Evolutionary conservation across 2,888 invertebrate genomes (phyloP), one percentile per base, ranked within the genome.

Genomic region (Sialis fuliginosa): DNA sequence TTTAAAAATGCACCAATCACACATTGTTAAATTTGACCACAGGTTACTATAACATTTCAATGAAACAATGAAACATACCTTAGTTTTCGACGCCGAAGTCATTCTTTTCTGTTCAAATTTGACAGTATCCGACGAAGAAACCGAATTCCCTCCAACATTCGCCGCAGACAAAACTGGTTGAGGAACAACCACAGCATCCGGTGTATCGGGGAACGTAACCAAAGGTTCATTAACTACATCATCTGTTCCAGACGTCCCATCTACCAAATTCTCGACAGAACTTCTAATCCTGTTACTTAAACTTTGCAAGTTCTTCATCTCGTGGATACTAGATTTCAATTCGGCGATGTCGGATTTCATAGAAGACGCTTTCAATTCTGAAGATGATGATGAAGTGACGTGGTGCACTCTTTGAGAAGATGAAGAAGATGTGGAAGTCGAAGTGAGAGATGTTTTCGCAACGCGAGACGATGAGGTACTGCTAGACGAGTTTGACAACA

Each of bases 61-160:
- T 6, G 30, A 7, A 7, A 10, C 12, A 5, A 22, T 10, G 8
- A 8, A 32, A 53, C 59, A 62, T 57, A 75, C 73, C 63, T 86
- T 81, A 1, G 85, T 83, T 55, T 79, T 78, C 33, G 77, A 77
- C 49, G 84, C 81, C 47, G 84, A 84, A 51, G 83, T 82, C 63
- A 80, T 79, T 54, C 83, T 77, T 59, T 86, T 87, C 63, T 88
- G 83, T 63, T 88, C 85, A 61, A 82, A 87, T 62, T 86, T 87
- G 53, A 87, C 68, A 48, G 81, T 81, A 58, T 84, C 78, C 51
- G 68, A 56, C 12, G 65, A 54, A 57, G 56, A 48, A 59, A 59
- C 41, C 60, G 48, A 0, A 58, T 62, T 55, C 55, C 59, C 54
- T 63, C 52, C 57, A 58, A 40, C 56, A 57, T 7, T 50, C 61